Base-by-base conservation (phyloP, 1,140 invertebrate species). In the Phortica variegata region DNA sequence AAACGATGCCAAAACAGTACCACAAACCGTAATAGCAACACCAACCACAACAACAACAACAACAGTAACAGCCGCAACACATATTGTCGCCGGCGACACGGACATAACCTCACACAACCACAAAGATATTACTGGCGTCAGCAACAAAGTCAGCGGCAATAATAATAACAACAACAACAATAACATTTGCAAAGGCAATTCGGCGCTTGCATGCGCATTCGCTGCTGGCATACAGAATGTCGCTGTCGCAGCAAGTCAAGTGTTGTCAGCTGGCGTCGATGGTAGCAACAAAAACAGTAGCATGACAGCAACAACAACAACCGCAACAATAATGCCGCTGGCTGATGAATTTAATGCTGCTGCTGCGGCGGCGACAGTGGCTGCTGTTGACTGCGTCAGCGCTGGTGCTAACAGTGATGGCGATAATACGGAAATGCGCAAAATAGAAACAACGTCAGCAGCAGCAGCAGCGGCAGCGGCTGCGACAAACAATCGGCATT, bases 401-500 rank as follows among this genome's bases (percentile, higher is more conserved):
- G 32, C 43, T 37, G 43, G 43, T 32, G 44, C 37, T 31, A 43
- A 41, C 36, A 34, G 19, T 31, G 39, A 10, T 40, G 61, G 65
- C 18, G 36, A 53, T 40, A 71, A 71, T 46, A 65, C 66, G 54
- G 69, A 73, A 49, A 54, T 73, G 49, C 69, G 68, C 36, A 69
- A 58, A 47, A 36, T 32, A 36, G 33, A 6, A 10, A 26, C 23
- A 26, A 6, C 23, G 23, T 6, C 23, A 10, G 10, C 23, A 10
- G 10, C 23, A 26, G 5, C 23, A 10, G 10, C 23, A 41, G 61
- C 49, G 10, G 58, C 55, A 10, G 55, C 55, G 40, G 52, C 49
- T 6, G 33, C 65, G 40, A 65, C 51, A 52, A 69, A 46, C 53
- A 73, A 74, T 63, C 70, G 71, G 13, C 71, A 71, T 59, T 74